Evolutionary conservation across 2,113 vertebrate species (phyloP).

Genomic region (Albula goreensis): DNA sequence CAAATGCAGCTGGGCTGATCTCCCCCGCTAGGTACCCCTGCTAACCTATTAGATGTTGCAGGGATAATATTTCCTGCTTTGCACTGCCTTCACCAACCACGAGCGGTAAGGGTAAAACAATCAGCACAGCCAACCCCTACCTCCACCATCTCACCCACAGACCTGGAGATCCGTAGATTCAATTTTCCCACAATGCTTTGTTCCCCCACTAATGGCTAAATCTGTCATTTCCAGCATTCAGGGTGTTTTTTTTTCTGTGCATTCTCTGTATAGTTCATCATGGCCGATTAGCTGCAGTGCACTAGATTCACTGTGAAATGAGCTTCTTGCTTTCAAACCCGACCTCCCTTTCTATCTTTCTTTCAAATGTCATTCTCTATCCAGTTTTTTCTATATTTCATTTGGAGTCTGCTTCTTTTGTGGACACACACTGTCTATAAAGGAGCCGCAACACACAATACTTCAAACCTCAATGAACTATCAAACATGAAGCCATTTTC

Average conservation of each 20-base stretch:
- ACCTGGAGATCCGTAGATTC: not conserved
- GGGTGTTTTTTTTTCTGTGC: constrained; percentile 10
- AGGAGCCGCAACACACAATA: not conserved
- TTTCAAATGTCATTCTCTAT: not conserved
- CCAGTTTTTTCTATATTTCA: constrained; percentile 10
- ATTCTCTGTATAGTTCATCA: constrained; percentile 34
- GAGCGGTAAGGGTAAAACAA: too few relatives aligned
- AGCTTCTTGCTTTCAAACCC: constrained; percentile 23
- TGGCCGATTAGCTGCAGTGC: constrained; percentile 35
- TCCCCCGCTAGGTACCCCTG: too few relatives aligned
- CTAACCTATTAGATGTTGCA: too few relatives aligned
- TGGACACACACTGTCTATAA: not conserved
- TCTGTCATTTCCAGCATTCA: constrained; percentile 28
- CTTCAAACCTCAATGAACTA: not conserved
- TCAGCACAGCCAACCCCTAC: not conserved
- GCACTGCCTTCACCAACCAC: too few relatives aligned
- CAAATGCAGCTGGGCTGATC: too few relatives aligned
- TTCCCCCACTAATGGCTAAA: constrained; percentile 40
- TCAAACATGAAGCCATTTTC: too few relatives aligned
- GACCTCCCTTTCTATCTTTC: not conserved
- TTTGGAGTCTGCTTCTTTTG: not conserved
- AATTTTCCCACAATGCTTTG: constrained; percentile 12
- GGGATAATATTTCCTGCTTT: too few relatives aligned
- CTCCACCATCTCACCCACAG: constrained; percentile 2
- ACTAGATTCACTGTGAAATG: constrained; percentile 21